Evolutionary conservation across 2,113 vertebrate genomes (phyloP).

Genomic region (Chauna torquata): DNA sequence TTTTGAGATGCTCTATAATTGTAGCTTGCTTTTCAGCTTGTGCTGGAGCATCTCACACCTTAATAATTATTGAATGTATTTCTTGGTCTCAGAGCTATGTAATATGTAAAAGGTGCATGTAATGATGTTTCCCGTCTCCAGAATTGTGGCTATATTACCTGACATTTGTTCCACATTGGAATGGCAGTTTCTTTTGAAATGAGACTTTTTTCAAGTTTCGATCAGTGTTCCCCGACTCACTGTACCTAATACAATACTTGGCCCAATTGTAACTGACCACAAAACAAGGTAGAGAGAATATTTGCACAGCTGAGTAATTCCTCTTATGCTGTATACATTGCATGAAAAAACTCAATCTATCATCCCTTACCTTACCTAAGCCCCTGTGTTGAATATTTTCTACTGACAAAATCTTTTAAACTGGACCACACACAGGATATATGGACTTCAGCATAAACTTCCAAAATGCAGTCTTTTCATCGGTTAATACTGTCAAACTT

Average conservation of each 20-base stretch:
- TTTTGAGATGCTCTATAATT: neutral
- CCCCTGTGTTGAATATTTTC: neutral
- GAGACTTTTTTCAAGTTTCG: neutral
- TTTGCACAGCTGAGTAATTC: neutral
- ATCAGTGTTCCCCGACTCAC: neutral
- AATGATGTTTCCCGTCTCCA: neutral
- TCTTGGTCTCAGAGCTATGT: neutral
- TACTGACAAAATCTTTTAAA: neutral
- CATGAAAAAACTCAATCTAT: neutral
- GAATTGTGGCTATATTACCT: neutral
- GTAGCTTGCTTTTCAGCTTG: neutral
- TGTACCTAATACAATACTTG: neutral
- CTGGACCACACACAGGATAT: neutral
- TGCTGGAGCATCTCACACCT: neutral
- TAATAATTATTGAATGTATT: neutral
- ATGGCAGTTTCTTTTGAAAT: neutral
- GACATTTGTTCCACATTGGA: neutral
- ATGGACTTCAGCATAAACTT: neutral
- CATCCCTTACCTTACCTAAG: neutral
- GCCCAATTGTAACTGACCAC: neutral
- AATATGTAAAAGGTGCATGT: neutral
- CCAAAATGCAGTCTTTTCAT: neutral
- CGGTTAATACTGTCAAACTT: neutral
- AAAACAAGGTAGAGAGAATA: neutral
- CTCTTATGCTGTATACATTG: neutral